A percentile compares a stretch with the other conserved stretches of the same genome.
Conservation (phyloP, 2,113 vertebrate species). For the Tachysurus vachellii region DNA sequence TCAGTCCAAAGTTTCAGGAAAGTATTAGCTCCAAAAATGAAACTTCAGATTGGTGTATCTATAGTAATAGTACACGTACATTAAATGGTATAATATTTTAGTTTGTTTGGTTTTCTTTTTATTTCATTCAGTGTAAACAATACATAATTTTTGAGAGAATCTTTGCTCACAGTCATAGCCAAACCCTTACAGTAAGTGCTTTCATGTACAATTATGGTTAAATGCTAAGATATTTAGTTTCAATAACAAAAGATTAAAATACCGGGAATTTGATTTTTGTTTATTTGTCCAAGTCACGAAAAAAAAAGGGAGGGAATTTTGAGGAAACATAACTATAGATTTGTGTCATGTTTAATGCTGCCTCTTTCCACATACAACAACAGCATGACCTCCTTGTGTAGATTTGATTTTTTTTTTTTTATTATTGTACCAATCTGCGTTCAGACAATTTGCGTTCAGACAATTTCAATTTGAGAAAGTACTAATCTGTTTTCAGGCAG, state of each 20-base stretch:
- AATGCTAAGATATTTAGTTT: conserved; percentile 33
- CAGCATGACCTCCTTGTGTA: conserved; percentile 9
- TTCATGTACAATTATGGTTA: conserved; percentile 29
- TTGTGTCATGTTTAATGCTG: conserved; percentile 17
- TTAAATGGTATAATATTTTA: not conserved
- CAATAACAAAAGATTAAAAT: conserved; percentile 31
- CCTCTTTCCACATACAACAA: not conserved
- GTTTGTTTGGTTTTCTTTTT: not conserved
- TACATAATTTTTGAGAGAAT: conserved; percentile 3
- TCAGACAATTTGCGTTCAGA: conserved; percentile 1
- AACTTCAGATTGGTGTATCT: not conserved
- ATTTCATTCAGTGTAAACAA: conserved; percentile 35
- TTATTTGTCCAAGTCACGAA: conserved; percentile 12
- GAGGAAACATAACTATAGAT: not conserved
- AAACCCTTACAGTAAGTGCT: conserved; percentile 27
- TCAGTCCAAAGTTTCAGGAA: not conserved
- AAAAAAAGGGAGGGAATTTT: conserved; percentile 25
- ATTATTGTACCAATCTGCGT: conserved; percentile 20
- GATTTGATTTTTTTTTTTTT: conserved; percentile 17
- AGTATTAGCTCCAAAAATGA: not conserved
- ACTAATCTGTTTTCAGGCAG: not conserved
- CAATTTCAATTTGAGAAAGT: conserved; percentile 6
- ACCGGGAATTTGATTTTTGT: not conserved
- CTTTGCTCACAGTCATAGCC: not conserved
- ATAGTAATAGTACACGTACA: not conserved